Conservation (phyloP, 2,113 vertebrate genomes). For the Psilopogon haemacephalus region DNA sequence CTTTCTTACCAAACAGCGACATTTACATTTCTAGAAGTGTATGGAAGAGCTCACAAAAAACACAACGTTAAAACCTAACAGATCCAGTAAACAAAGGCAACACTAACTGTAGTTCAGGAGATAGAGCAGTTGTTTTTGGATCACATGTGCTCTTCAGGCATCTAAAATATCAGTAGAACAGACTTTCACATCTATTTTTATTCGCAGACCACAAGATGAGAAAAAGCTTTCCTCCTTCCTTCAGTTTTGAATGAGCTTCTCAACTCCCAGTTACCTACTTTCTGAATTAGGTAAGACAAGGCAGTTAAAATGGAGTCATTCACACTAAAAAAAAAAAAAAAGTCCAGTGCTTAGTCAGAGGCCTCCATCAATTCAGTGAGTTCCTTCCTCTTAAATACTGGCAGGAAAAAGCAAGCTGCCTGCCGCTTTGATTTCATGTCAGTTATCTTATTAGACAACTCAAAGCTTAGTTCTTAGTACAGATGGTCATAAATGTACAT, state of each 20-base stretch:
- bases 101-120: background rate
- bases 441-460: background rate
- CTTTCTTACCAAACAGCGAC: constrained; percentile 2
- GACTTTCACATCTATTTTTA: constrained; percentile 39
- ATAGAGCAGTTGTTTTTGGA: constrained; percentile 22
- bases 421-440: background rate
- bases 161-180: constrained; percentile 18
- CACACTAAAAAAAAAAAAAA: background rate
- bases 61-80: background rate
- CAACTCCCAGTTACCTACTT: background rate
- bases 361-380: background rate
- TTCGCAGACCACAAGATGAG: background rate
- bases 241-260: constrained; percentile 6
- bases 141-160: background rate
- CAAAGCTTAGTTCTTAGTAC: background rate
- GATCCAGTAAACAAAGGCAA: constrained; percentile 9
- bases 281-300: background rate
- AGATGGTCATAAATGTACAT: background rate
- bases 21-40: background rate
- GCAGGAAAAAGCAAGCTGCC: background rate
- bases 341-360: background rate
- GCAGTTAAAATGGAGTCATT: background rate
- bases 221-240: constrained; percentile 27
- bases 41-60: constrained; percentile 1
- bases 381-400: background rate